Base-by-base conservation (phyloP, 2,888 invertebrate genomes). In the Ophraella communa region DNA sequence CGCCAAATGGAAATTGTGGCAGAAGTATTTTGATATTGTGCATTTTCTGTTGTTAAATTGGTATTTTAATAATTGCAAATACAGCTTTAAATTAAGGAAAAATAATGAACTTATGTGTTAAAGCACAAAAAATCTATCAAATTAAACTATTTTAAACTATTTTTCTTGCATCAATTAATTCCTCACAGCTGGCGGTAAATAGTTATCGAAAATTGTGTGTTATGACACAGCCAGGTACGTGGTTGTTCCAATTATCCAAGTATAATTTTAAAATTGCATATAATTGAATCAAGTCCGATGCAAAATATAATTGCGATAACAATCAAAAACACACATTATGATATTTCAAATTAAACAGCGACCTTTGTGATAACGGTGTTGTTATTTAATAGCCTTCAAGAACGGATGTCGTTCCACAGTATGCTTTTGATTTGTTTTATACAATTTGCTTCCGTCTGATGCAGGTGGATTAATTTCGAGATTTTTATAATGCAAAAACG, bases 341-440 rank as follows among this genome's bases (percentile, higher is more conserved):
- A 39, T 14, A 14, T 39, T 17, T 49, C 1, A 49, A 49, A 49
- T 27, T 49, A 24, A 17, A 49, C 20, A 4, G 24, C 14, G 49
- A 49, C 49, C 49, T 49, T 49, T 49, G 14, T 24, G 17, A 49
- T 49, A 49, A 49, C 49, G 49, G 49, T 49, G n/a, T 24, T 7
- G 27, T 49, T 7, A 49, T 49, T 49, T 24, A 49, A 49, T 49
- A 49, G 49, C 49, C 49, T 49, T 49, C 23, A 49, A 24, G 49
- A 24, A 24, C 49, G 49, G 49, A 49, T 49, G 49, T 24, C n/a
- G 14, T 27, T 49, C 49, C 49, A 49, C 49, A 17, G 24, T 49
- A 27, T 45, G 45, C n/a, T 45, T 45, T 23, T 11, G 20, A 45
- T 45, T 45, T 23, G 23, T 45, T 45, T 45, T 45, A 27, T 8